A percentile compares a stretch with the other conserved stretches of the same genome.
These are phyloP conservation scores for Pollachius pollachius DNA, from an alignment of 2,113 vertebrate species.

Conservation along the genomic window DNA sequence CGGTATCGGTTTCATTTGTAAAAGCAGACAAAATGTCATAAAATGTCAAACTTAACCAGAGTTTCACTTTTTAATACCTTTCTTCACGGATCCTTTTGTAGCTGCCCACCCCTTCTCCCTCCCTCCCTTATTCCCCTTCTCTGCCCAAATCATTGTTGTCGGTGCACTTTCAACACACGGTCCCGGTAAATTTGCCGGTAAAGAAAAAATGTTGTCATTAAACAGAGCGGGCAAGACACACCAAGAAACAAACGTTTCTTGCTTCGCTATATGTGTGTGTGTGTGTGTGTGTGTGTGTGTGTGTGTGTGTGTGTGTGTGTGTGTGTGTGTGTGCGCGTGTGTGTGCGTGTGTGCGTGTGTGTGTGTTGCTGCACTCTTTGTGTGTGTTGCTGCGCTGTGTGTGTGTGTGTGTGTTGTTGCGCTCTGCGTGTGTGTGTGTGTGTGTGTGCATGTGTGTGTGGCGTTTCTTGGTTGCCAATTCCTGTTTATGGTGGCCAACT, in stretches of 20 bases:
- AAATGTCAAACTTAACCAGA: slow-evolving; percentile 70
- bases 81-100: background rate
- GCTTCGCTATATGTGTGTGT: slow-evolving; percentile 1
- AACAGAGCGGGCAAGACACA: too few species aligned
- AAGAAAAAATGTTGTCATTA: too few species aligned
- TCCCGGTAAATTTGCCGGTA: too few species aligned
- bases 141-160: slow-evolving; percentile 7
- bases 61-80: slow-evolving; percentile 57
- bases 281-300: background rate
- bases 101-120: background rate
- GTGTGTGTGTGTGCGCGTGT: background rate
- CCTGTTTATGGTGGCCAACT: background rate
- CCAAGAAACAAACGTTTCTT: too few species aligned
- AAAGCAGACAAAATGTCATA: slow-evolving; percentile 66
- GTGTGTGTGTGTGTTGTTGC: background rate
- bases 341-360: too few species aligned
- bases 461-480: background rate
- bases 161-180: background rate
- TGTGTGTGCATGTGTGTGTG: background rate
- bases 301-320: too few species aligned
- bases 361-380: background rate
- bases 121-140: slow-evolving; percentile 2
- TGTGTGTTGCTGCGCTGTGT: slow-evolving; percentile 2
- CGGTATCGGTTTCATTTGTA: slow-evolving; percentile 57
- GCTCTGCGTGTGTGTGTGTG: too few species aligned